A percentile compares a stretch with the other conserved stretches of the same genome.
Evolutionary conservation across 1,140 invertebrate species (phyloP).

Genomic region (Hydropsyche tenuis): DNA sequence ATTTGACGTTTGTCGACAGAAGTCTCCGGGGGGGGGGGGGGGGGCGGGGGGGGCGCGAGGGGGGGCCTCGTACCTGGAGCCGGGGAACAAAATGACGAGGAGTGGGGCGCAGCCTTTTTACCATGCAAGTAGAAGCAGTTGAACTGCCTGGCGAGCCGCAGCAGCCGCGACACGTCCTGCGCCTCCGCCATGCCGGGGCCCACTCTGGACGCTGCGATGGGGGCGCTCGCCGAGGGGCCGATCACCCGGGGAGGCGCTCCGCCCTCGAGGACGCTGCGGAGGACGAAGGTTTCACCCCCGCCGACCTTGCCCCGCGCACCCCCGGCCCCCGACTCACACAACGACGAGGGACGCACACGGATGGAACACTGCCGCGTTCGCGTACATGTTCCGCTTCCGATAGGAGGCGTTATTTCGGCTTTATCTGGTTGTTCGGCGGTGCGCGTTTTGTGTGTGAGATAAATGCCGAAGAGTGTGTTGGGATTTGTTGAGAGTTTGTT

Average conservation of each 20-base stretch:
- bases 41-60: background rate
- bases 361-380: background rate
- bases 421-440: too few relatives aligned
- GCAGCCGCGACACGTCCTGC: slow-evolving; percentile 57
- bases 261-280: background rate
- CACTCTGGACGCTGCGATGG: background rate
- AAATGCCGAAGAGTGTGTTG: too few relatives aligned
- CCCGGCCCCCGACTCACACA: too few relatives aligned
- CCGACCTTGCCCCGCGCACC: too few relatives aligned
- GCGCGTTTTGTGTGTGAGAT: too few relatives aligned
- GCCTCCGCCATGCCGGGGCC: slow-evolving; percentile 29
- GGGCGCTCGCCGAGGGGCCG: background rate
- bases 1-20: too few relatives aligned
- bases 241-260: background rate
- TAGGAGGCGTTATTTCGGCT: too few relatives aligned
- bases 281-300: too few relatives aligned
- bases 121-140: slow-evolving; percentile 87
- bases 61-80: background rate
- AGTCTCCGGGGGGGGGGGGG: too few relatives aligned
- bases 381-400: background rate
- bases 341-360: background rate
- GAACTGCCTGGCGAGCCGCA: slow-evolving; percentile 81
- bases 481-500: too few relatives aligned
- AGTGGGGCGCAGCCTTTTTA: background rate
- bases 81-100: background rate